Conservation (phyloP, 2,797 vertebrate genomes). For the Syndactyla subalaris region DNA sequence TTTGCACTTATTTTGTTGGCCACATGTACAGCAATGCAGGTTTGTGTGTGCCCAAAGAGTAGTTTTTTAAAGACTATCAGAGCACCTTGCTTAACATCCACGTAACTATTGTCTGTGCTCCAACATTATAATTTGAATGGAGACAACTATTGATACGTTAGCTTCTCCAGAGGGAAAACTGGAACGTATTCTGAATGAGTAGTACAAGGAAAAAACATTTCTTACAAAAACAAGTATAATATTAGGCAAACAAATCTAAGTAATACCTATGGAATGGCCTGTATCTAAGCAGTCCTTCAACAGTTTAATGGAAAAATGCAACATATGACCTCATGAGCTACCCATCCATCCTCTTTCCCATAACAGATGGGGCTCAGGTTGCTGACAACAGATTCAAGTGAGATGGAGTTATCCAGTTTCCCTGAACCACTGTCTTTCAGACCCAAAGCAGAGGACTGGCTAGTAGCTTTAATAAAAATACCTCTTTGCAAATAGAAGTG, state of each 20-base stretch:
- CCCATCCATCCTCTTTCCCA: not conserved
- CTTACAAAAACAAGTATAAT: not conserved
- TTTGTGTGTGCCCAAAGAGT: not conserved
- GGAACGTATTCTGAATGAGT: not conserved
- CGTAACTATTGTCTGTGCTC: not conserved
- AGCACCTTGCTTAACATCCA: not conserved
- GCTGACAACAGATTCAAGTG: not conserved
- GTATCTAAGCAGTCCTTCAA: not conserved
- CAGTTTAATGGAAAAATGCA: not conserved
- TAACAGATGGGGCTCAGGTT: not conserved
- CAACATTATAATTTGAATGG: not conserved
- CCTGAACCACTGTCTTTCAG: not conserved
- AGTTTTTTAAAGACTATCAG: not conserved
- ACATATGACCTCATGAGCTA: not conserved
- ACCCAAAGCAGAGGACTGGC: not conserved
- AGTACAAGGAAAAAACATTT: not conserved
- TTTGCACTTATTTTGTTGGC: not conserved
- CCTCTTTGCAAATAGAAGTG: not conserved
- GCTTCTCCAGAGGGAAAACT: not conserved
- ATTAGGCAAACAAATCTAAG: not conserved
- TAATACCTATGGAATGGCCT: not conserved
- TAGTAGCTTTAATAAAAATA: not conserved
- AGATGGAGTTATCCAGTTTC: not conserved
- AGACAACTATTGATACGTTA: not conserved
- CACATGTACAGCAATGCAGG: fast-evolving